A percentile compares a stretch with the other conserved stretches of the same genome.
Conservation (phyloP, 2,888 invertebrate genomes). For the Nebria brevicollis region DNA sequence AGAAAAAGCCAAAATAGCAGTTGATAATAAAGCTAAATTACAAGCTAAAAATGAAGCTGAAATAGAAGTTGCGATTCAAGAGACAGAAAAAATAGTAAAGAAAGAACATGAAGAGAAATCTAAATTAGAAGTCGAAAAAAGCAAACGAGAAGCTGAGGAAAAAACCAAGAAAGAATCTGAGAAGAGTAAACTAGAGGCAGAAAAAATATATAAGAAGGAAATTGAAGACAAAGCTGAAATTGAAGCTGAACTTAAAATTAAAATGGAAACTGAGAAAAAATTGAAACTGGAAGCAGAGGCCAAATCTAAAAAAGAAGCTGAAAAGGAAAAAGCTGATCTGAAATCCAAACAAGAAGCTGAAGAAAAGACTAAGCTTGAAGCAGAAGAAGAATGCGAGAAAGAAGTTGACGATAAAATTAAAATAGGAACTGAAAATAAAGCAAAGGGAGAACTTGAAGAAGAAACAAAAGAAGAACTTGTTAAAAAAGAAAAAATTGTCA, state of each 20-base stretch:
- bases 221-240: conserved; percentile 31
- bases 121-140: background rate
- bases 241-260: conserved; percentile 49
- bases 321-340: conserved; percentile 18
- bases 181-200: conserved; percentile 42
- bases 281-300: conserved; percentile 36
- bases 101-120: conserved; percentile 27
- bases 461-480: conserved; percentile 29
- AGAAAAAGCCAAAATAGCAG: conserved; percentile 30
- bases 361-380: conserved; percentile 37
- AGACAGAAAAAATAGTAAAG: conserved; percentile 37
- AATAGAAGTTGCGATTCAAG: conserved; percentile 39
- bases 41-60: conserved; percentile 49
- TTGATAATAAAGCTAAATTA: conserved; percentile 34
- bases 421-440: conserved; percentile 26
- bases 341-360: conserved; percentile 37
- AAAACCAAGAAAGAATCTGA: conserved; percentile 35
- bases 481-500: conserved; percentile 38
- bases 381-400: conserved; percentile 36
- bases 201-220: conserved; percentile 29
- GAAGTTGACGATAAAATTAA: background rate
- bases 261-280: conserved; percentile 39
- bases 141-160: conserved; percentile 21
- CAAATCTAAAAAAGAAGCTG: conserved; percentile 29
- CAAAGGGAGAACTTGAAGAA: conserved; percentile 40